Evolutionary conservation across 2,888 invertebrate genomes (phyloP), one percentile per base, ranked within the genome.

Genomic region (Carcina quercana): DNA sequence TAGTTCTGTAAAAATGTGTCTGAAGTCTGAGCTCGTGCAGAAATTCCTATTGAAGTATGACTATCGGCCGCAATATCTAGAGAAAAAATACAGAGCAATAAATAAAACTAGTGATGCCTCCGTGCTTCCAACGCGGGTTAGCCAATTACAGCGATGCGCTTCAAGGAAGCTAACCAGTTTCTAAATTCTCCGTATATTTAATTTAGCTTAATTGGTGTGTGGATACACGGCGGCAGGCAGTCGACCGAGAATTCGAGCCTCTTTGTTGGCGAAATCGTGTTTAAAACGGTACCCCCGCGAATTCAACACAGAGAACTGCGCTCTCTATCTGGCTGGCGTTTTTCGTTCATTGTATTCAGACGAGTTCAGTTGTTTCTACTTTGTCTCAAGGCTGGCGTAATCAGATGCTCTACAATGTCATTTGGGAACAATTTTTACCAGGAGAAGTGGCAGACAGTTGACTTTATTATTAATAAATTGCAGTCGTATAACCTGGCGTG

Each of bases 111-210:
- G 64, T 62, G 62, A 68, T 69, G 67, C 64, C 65, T 70, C 69
- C 66, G 70, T 74, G 69, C 67, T 78, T 63, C 63, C 62, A 68
- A 62, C 66, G 59, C 64, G 68, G 67, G 69, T 69, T 69, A 67
- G 75, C 76, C 80, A 82, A 82, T 83, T 83, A 83, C 68, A 50
- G 56, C 76, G 82, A 70, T 79, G 73, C 82, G 82, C 80, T 82
- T 74, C 76, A 76, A 78, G 79, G 74, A 80, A 80, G 78, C 71
- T 73, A 74, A 78, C 69, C 71, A 78, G 76, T 83, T 82, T 82
- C 83, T 83, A 83, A 80, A 82, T 82, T 82, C 82, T 82, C 76
- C 71, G 76, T 80, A 75, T 79, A 73, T 79, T 78, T 79, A 76
- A 76, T 80, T 78, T 68, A 74, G 65, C 74, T 78, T 79, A 82